Conservation (phyloP, 1,140 invertebrate species). For the Orius insidiosus region DNA sequence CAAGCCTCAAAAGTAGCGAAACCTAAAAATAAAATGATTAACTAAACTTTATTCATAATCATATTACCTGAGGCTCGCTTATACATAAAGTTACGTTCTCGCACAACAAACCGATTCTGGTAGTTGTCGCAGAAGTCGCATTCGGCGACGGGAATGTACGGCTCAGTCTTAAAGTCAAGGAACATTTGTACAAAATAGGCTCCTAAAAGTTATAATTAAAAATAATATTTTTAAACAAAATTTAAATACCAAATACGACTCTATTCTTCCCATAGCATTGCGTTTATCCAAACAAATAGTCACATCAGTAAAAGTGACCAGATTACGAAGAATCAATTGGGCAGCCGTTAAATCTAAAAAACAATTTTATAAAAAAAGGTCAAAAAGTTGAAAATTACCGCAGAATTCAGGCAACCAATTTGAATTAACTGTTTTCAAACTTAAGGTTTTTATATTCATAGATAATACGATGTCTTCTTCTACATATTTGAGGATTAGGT, state of each 20-base stretch:
- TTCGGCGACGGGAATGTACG: slow-evolving; percentile 41
- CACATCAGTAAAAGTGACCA: slow-evolving; percentile 68
- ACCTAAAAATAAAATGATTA: slow-evolving; percentile 13
- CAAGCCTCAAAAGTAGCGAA: slow-evolving; percentile 18
- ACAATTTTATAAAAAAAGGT: slow-evolving; percentile 12
- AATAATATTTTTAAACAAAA: slow-evolving; percentile 8
- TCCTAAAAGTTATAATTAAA: slow-evolving; percentile 36
- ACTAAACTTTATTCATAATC: background rate
- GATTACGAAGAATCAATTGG: slow-evolving; percentile 54
- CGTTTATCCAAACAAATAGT: slow-evolving; percentile 83
- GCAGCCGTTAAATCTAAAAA: slow-evolving; percentile 38
- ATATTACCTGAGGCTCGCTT: slow-evolving; percentile 24
- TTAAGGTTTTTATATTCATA: slow-evolving; percentile 76
- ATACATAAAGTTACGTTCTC: slow-evolving; percentile 39
- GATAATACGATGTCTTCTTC: slow-evolving; percentile 94
- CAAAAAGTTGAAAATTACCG: slow-evolving; percentile 32
- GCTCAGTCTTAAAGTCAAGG: slow-evolving; percentile 45
- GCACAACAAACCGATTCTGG: slow-evolving; percentile 53
- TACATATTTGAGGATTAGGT: slow-evolving; percentile 92
- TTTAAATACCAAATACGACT: slow-evolving; percentile 53
- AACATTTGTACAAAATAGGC: slow-evolving; percentile 75
- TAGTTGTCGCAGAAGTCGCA: slow-evolving; percentile 40
- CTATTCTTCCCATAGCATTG: slow-evolving; percentile 78
- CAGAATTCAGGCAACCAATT: slow-evolving; percentile 75
- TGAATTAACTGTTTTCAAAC: slow-evolving; percentile 60